Evolutionary conservation across 2,888 invertebrate genomes (phyloP), one percentile per base, ranked within the genome.

Genomic region (Pristionchus fissidentatus): DNA sequence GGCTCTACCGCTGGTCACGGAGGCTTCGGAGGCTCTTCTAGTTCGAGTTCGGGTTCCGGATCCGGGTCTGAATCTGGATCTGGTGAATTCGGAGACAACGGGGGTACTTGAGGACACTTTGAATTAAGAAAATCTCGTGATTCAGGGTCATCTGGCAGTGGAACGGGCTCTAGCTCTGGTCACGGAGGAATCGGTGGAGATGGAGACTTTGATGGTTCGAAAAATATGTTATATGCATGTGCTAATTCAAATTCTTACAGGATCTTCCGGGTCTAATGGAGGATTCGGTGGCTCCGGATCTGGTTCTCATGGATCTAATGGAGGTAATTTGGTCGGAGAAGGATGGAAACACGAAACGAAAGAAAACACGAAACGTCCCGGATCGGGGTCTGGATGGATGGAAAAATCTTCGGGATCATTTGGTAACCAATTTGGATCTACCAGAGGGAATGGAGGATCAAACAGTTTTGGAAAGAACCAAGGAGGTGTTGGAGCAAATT

Each of bases 111-210:
- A 19, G 32, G 35, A 77, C 22, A n/a, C 8, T 60, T n/a, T 8
- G n/a, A 8, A 8, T 60, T n/a, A 15, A n/a, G 60, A 60, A n/a
- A n/a, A 60, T 60, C 29, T 8, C 13, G 60, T 15, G 60, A n/a
- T n/a, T 60, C 29, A n/a, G 60, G n/a, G 26, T n/a, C n/a, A n/a
- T n/a, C n/a, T n/a, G n/a, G n/a, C n/a, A n/a, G n/a, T 10, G 19
- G 57, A 3, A 22, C 32, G 0, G 43, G 46, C 2, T 75, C 38
- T 46, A 49, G 75, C 43, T 32, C 46, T 46, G 41, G n/a, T 46
- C n/a, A 73, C 35, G 52, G 52, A 43, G 73, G 73, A 46, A 13
- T n/a, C 46, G 46, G 73, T 43, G 73, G 73, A n/a, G n/a, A n/a
- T n/a, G n/a, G n/a, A n/a, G n/a, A n/a, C n/a, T 73, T 43, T 32